Evolutionary conservation across 2,888 invertebrate species (phyloP), one percentile per base, ranked within the genome.

Genomic region (Pristionchus mayeri): DNA sequence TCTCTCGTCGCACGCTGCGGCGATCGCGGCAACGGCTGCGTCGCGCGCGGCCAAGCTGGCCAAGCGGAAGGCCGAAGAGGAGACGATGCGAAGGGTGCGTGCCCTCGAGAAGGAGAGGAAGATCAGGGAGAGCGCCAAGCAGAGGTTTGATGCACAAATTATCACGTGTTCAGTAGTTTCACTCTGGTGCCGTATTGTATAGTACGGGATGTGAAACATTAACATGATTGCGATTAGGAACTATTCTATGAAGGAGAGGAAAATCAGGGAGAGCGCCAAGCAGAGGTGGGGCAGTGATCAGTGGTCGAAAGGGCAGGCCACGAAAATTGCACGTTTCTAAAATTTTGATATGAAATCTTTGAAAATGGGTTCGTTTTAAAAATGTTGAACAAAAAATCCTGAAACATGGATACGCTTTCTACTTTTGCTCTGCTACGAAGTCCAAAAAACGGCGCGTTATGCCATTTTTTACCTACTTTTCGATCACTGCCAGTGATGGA

Each of bases 241-340:
- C n/a, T n/a, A n/a, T n/a, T n/a, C n/a, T n/a, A n/a, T n/a, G 71
- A 71, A 37, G 37, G 71, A 71, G 71, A 6, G 40, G n/a, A 71
- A 40, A 27, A 37, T 6, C 27, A 11, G 30, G 63, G 63, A 63
- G 24, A 63, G 24, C 9, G 63, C 24, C 30, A 30, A 63, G 27
- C 30, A 30, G 63, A 63, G 30, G 63, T 30, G n/a, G 11, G 24
- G 18, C 4, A 13, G 3, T 2, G 11, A 18, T 21, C 24, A 21
- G 60, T 18, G 2, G 13, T 3, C 21, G 50, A 3, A 50, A 9
- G 16, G 11, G 3, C 3, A 6, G 9, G 9, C 13, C 11, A 50
- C n/a, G n/a, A n/a, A n/a, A n/a, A n/a, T n/a, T n/a, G n/a, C n/a
- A n/a, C n/a, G n/a, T n/a, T n/a, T n/a, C n/a, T n/a, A n/a, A n/a